A percentile compares a stretch with the other conserved stretches of the same genome.
Conservation (phyloP, 2,113 vertebrate species). For the Vulpes vulpes region DNA sequence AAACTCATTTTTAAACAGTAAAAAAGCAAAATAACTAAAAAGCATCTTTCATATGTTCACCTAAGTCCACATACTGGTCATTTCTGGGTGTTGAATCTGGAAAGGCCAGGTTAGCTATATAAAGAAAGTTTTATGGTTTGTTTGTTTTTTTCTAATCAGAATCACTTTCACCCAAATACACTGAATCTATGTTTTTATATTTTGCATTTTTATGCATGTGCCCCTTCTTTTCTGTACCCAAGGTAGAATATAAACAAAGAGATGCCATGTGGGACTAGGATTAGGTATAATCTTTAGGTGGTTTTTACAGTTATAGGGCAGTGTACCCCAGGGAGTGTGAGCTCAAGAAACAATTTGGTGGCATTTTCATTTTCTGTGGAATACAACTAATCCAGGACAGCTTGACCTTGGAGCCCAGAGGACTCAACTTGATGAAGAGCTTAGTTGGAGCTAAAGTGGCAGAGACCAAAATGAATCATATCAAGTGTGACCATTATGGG, state of each 20-base stretch:
- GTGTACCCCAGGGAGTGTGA: slow-evolving; percentile 79
- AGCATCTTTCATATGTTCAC: neutral
- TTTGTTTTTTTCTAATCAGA: slow-evolving; percentile 76
- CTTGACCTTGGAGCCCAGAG: slow-evolving; percentile 91
- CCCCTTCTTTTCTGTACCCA: slow-evolving; percentile 66
- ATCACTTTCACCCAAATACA: slow-evolving; percentile 72
- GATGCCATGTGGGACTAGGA: slow-evolving; percentile 88
- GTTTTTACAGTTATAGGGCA: slow-evolving; percentile 86
- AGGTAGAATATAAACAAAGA: slow-evolving; percentile 87
- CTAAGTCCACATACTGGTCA: neutral
- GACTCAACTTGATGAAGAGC: slow-evolving; percentile 88
- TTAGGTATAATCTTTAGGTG: slow-evolving; percentile 91
- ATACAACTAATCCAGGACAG: slow-evolving; percentile 84
- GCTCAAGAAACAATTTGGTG: slow-evolving; percentile 82
- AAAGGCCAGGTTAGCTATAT: slow-evolving; percentile 70
- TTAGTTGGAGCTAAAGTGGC: slow-evolving; percentile 90
- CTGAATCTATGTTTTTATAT: slow-evolving; percentile 58
- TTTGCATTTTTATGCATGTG: neutral
- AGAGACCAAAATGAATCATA: slow-evolving; percentile 92
- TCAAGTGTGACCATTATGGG: slow-evolving; percentile 90
- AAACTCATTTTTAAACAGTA: neutral
- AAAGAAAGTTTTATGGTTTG: slow-evolving; percentile 73
- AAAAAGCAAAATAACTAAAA: neutral
- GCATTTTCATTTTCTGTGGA: slow-evolving; percentile 80
- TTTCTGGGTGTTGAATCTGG: slow-evolving; percentile 31